Evolutionary conservation across 2,113 vertebrate species (phyloP).

Genomic region (Pituophis catenifer): DNA sequence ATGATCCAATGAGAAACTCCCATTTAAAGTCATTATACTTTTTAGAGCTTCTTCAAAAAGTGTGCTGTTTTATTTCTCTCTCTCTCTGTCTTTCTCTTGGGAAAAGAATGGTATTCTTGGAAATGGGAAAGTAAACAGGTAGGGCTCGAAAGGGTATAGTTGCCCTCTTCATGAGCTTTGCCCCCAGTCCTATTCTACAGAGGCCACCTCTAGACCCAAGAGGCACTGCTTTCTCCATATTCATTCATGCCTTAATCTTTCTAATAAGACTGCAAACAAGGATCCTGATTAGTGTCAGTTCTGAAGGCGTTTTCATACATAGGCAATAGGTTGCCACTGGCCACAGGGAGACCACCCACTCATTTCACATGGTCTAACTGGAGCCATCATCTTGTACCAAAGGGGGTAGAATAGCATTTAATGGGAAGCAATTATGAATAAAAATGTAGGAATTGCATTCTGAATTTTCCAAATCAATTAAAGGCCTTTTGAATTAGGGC

Average conservation of each 20-base stretch:
- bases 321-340: constrained; percentile 19
- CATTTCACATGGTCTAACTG: neutral
- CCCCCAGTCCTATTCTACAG: constrained; percentile 15
- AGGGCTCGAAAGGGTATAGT: neutral
- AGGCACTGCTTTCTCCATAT: constrained; percentile 24
- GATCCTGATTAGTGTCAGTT: constrained; percentile 30
- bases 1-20: constrained; percentile 59
- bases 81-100: constrained; percentile 33
- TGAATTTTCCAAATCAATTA: neutral
- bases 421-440: neutral
- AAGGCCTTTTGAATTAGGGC: neutral
- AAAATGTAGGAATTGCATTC: fast-evolving
- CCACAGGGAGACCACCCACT: constrained; percentile 36
- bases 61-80: constrained; percentile 21
- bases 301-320: constrained; percentile 32
- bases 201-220: constrained; percentile 1
- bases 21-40: constrained; percentile 60
- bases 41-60: constrained; percentile 30
- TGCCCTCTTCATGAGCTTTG: neutral
- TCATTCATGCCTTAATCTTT: neutral
- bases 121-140: constrained; percentile 23
- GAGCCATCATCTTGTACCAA: neutral
- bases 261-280: constrained; percentile 22
- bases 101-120: constrained; percentile 3
- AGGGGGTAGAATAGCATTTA: neutral